Evolutionary conservation across 2,113 vertebrate genomes (phyloP), one percentile per base, ranked within the genome.

Genomic region (Oncorhynchus keta): DNA sequence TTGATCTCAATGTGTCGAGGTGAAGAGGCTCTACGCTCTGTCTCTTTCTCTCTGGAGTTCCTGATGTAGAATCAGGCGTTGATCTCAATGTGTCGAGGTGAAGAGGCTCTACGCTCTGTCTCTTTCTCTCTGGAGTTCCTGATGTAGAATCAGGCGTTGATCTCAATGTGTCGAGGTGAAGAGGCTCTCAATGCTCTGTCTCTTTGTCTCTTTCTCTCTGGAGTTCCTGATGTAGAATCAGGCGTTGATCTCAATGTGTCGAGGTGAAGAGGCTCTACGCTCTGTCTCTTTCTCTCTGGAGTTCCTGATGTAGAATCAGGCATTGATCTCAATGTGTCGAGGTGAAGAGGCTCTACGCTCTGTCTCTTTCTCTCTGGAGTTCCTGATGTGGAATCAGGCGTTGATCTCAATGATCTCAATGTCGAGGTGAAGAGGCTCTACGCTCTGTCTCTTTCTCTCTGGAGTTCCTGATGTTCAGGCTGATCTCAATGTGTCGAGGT

Each of bases 341-440:
- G 48, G 48, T 49, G 49, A 55, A 30, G 49, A 28, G n/a, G n/a
- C 9, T 20, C 20, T 13, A 12, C 6, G 7, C n/a, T 72, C n/a
- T 24, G 24, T 24, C 24, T 67, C 16, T 22, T 22, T 39, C 26
- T 45, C 35, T 68, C 72, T 39, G 51, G 66, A 76, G 67, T 30
- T 74, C 39, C 79, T 78, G 73, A 71, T 79, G 74, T 77, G 76
- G 76, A 81, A 61, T 74, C 68, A 59, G 39, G 68, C 65, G 79
- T 81, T 81, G 80, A 81, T 81, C 70, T 81, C 72, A 70, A 32
- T 65, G 51, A n/a, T n/a, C n/a, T n/a, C n/a, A n/a, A n/a, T 79
- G 59, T 75, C 68, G 2, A 51, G 48, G 48, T 49, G 49, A 55
- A 30, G 49, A 28, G n/a, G n/a, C 9, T 20, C 20, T 13, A 12